Conservation (phyloP, 2,797 vertebrate species). For the Lateolabrax maculatus region DNA sequence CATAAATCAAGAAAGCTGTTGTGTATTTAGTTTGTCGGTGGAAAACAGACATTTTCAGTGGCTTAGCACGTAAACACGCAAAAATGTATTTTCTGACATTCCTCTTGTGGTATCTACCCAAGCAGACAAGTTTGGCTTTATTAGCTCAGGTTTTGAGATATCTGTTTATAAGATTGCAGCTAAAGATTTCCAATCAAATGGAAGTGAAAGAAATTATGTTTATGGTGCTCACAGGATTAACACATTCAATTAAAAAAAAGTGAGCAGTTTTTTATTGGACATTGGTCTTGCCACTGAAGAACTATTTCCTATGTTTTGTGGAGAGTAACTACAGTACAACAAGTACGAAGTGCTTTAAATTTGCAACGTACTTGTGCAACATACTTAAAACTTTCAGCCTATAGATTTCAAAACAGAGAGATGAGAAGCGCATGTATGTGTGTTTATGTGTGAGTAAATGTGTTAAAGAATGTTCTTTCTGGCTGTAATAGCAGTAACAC, state of each 20-base stretch:
- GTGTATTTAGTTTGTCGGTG: neutral
- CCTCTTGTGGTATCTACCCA: neutral
- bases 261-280: neutral
- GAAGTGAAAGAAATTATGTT: neutral
- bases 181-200: neutral
- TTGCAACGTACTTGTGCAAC: neutral
- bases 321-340: neutral
- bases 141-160: neutral
- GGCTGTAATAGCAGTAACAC: slow-evolving; percentile 34
- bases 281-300: neutral
- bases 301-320: neutral
- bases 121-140: neutral
- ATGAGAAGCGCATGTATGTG: neutral
- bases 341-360: neutral
- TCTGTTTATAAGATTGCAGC: neutral
- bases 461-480: slow-evolving; percentile 37
- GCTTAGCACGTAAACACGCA: neutral
- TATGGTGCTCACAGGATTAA: neutral
- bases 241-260: neutral
- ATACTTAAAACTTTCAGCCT: neutral
- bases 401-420: neutral
- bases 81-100: neutral
- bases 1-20: slow-evolving; percentile 17
- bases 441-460: slow-evolving; percentile 8
- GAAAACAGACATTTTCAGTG: neutral